Evolutionary conservation across 2,797 vertebrate genomes (phyloP), one percentile per base, ranked within the genome.

Genomic region (Natrix natrix): DNA sequence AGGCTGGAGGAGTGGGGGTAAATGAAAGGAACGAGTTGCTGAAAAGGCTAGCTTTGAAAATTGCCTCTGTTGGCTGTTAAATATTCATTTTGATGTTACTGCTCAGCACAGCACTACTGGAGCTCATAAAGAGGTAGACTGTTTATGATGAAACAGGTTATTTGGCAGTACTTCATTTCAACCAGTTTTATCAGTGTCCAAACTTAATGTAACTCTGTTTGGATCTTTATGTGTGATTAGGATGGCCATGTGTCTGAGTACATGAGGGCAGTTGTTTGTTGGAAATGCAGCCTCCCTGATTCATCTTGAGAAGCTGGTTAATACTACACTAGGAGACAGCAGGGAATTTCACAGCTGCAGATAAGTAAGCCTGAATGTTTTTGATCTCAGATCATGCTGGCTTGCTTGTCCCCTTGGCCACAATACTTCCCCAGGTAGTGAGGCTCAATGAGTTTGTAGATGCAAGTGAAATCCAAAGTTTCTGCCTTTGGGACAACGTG

Each of bases 31-130:
- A 94, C 93, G 8, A 54, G 54, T 86, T 91, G 8, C 52, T 60
- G 48, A 63, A 83, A 92, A 91, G 60, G 8, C n/a, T 89, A 92
- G 86, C 20, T 69, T 24, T 92, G 87, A 91, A 91, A 83, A 95
- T 55, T 48, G 87, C 92, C 55, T 86, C 74, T 61, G 6, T 87
- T 74, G 69, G 32, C 32, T 24, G 16, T 60, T 87, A 55, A 86
- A 90, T n/a, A 6, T 86, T 89, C 74, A 55, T 55, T 60, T 93
- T 87, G 43, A 59, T 83, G 61, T 52, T 66, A 94, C 2, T 69
- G 60, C 43, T 86, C 86, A 78, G 43, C 12, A 59, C 61, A 87
- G 87, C 89, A 11, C 4, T 48, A 55, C 13, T 32, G 22, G 60
- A 59, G 78, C 69, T 54, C 32, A 24, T 54, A 88, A 88, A 61